A percentile compares a stretch with the other conserved stretches of the same genome.
These are phyloP conservation scores for Monomorium pharaonis DNA, from an alignment of 1,140 invertebrate genomes.

Conservation along the genomic window DNA sequence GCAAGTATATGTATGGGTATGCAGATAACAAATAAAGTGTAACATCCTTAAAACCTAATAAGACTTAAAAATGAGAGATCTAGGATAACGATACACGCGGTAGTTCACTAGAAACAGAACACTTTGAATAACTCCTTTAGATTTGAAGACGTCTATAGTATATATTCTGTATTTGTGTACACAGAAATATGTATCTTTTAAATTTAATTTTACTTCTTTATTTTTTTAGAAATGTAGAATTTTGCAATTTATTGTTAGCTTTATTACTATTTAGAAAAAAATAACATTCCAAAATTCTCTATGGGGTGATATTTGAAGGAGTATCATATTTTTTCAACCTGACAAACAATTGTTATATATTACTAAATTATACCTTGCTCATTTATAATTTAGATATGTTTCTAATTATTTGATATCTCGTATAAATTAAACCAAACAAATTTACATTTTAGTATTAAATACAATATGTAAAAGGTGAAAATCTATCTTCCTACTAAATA, in stretches of 20 bases:
- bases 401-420: not conserved
- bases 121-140: not conserved
- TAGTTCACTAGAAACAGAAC: not conserved
- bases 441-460: not conserved
- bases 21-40: conserved; percentile 68
- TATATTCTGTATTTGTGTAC: too few species aligned
- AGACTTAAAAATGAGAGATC: conserved; percentile 73
- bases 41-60: conserved; percentile 72
- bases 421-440: not conserved
- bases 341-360: not conserved
- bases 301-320: too few species aligned
- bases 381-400: not conserved
- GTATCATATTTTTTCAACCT: not conserved
- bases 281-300: not conserved
- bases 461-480: not conserved
- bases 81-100: conserved; percentile 39
- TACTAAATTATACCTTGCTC: not conserved
- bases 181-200: too few species aligned
- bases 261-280: not conserved
- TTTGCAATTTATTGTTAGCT: not conserved
- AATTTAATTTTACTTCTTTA: too few species aligned
- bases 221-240: not conserved
- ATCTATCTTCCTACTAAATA: not conserved
- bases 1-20: conserved; percentile 66
- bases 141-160: conserved; percentile 8